Percentiles rank a stretch among this genome's conserved stretches.
Evolutionary conservation across 1,140 invertebrate species (phyloP).

Genomic region (Sarcophaga bullata): DNA sequence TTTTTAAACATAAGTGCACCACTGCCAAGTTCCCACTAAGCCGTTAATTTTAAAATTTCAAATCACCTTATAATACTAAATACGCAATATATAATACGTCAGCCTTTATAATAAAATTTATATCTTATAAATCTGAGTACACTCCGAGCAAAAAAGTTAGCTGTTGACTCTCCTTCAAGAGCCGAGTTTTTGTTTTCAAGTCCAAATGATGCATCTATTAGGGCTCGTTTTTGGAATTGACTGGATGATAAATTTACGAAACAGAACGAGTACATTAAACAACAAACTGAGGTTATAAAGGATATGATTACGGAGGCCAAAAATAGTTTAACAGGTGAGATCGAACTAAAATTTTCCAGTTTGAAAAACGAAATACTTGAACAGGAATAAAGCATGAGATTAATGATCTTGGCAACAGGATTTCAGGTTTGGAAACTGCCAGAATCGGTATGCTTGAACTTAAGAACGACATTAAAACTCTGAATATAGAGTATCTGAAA

Average conservation of each 20-base stretch:
- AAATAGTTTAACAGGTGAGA: background rate
- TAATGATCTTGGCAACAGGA: background rate
- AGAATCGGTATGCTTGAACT: background rate
- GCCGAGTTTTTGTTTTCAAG: too few relatives aligned
- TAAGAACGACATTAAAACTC: background rate
- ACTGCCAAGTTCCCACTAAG: too few relatives aligned
- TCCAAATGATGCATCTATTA: too few relatives aligned
- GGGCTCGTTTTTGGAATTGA: background rate
- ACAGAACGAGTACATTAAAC: background rate
- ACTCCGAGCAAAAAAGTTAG: too few relatives aligned
- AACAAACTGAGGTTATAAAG: background rate
- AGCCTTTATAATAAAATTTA: too few relatives aligned
- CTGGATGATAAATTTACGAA: background rate
- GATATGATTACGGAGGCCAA: background rate
- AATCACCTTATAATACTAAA: too few relatives aligned
- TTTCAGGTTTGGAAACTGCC: background rate
- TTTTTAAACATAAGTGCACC: too few relatives aligned
- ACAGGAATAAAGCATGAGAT: background rate
- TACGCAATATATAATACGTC: too few relatives aligned
- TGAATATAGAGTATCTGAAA: background rate
- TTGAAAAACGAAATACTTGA: background rate
- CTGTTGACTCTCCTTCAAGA: too few relatives aligned
- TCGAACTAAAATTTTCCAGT: background rate
- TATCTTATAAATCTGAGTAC: too few relatives aligned
- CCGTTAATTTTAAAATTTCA: too few relatives aligned